Conservation (phyloP, 2,113 vertebrate genomes). For the Oenanthe melanoleuca region DNA sequence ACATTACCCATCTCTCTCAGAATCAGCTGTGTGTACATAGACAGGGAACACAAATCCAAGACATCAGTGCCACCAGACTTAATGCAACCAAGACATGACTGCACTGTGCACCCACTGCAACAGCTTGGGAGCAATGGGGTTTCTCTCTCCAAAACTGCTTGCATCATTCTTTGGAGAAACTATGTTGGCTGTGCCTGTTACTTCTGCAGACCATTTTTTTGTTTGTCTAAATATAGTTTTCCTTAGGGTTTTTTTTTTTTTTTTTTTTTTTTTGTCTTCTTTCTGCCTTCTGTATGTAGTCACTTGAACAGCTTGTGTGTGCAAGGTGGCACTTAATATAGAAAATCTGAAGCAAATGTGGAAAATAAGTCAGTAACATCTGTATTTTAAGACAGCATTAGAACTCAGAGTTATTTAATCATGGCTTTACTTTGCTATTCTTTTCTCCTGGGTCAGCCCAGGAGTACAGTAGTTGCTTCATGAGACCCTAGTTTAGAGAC, state of each 20-base stretch:
- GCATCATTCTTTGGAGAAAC: background rate
- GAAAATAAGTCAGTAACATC: slow-evolving; percentile 13
- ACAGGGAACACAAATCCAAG: background rate
- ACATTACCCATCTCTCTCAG: background rate
- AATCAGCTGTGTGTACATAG: background rate
- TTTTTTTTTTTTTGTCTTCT: background rate
- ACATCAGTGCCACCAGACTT: background rate
- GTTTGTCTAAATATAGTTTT: background rate
- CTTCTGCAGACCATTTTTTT: background rate
- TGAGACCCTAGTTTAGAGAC: background rate
- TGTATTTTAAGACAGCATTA: slow-evolving; percentile 19
- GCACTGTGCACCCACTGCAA: background rate
- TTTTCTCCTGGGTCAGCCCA: background rate
- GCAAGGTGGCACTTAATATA: slow-evolving; percentile 29
- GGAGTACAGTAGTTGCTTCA: background rate
- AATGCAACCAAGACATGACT: background rate
- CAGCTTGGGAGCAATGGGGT: background rate
- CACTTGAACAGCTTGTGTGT: background rate
- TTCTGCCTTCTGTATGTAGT: background rate
- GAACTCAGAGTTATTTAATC: slow-evolving; percentile 36
- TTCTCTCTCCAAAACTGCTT: background rate
- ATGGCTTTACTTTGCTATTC: slow-evolving; percentile 43
- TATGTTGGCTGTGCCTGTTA: background rate
- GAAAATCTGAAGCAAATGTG: slow-evolving; percentile 22
- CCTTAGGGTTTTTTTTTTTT: background rate